A percentile compares a stretch with the other conserved stretches of the same genome.
Evolutionary conservation across 2,113 vertebrate genomes (phyloP).

Genomic region (Platycercus adscitus): DNA sequence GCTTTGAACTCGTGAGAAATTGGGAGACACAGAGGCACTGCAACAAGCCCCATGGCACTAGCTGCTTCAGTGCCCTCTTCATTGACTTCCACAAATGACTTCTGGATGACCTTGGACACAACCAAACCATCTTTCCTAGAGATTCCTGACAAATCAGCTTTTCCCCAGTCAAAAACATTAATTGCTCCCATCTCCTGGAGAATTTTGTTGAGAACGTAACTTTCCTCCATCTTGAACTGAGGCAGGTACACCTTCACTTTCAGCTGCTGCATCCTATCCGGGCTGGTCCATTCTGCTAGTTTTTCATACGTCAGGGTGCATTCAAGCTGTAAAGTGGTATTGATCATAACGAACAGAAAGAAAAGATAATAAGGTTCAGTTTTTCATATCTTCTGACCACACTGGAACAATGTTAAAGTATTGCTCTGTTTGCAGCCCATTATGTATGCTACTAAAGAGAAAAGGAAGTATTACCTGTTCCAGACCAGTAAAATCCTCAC

Average conservation of each 20-base stretch:
- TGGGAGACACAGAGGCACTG: constrained; percentile 3
- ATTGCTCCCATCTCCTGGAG: constrained; percentile 64
- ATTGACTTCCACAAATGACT: constrained; percentile 67
- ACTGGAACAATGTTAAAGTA: not conserved
- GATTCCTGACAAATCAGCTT: constrained; percentile 77
- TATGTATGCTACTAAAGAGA: not conserved
- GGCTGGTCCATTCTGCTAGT: constrained; percentile 61
- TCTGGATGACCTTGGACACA: constrained; percentile 71
- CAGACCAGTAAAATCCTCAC: not conserved
- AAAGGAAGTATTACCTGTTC: constrained; percentile 56
- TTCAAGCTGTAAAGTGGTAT: constrained; percentile 53
- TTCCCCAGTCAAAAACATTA: constrained; percentile 68
- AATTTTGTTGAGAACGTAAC: constrained; percentile 44
- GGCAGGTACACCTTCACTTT: constrained; percentile 71
- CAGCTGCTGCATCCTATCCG: constrained; percentile 1
- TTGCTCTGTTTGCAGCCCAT: not conserved
- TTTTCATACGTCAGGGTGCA: constrained; percentile 45
- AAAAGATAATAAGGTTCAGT: not conserved
- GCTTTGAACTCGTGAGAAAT: constrained; percentile 51
- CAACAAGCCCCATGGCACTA: not conserved
- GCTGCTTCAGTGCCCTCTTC: constrained; percentile 74
- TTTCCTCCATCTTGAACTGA: constrained; percentile 72
- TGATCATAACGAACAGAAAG: not conserved
- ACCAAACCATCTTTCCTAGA: constrained; percentile 55
- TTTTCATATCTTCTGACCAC: not conserved